Evolutionary conservation across 2,113 vertebrate species (phyloP), one percentile per base, ranked within the genome.

Genomic region (Anas platyrhynchos): DNA sequence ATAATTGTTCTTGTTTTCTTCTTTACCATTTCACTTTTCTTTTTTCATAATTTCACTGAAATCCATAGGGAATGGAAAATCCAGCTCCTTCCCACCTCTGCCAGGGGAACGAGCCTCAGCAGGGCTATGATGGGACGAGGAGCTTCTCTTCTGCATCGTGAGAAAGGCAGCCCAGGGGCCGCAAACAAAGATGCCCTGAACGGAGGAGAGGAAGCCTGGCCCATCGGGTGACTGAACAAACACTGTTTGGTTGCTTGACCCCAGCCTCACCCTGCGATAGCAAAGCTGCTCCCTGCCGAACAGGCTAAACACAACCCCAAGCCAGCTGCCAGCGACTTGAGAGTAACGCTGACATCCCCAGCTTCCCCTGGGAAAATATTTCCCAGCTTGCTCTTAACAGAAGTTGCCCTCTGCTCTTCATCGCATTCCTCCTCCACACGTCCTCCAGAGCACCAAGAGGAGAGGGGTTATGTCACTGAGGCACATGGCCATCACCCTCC

Each of bases 351-450:
- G 79, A 56, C 61, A 84, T 82, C 66, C 8, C 43, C 83, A 1
- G 17, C 38, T 86, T 25, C 73, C 55, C 29, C 23, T 74, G 79
- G 83, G 93, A 89, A 94, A 93, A 38, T 52, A 68, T n/a, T 95
- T 88, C 34, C 38, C 58, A 86, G 20, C 29, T 65, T 25, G 41
- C 44, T 38, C 59, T 56, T 74, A 54, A 48, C 0, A 0, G 83
- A 41, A 48, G 44, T 56, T 83, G 59, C 61, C 71, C 63, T 91
- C 32, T 81, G 79, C 46, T 89, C 56, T 79, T 58, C 71, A 14
- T 0, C 34, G 69, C 20, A 27, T 20, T 87, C 62, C 62, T 91
- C 32, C 54, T 78, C 65, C 1, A 0, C 0, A 0, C 27, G 5
- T 76, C 34, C 6, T 5, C 55, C 0, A 0, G 29, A 82, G 58